Base-by-base conservation (phyloP, 1,140 invertebrate species). In the Mya arenaria region DNA sequence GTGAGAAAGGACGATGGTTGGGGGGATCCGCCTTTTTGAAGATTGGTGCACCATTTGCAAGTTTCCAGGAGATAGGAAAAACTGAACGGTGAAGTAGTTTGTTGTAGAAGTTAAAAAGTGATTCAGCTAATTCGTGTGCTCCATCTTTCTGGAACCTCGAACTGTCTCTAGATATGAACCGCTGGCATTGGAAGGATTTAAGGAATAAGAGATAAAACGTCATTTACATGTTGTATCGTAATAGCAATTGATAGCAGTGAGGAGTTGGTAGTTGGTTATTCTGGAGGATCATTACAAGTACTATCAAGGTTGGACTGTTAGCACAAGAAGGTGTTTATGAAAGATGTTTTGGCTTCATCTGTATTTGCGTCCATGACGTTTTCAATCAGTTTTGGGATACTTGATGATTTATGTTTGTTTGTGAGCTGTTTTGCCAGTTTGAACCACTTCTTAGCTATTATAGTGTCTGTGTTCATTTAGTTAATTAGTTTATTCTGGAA, bases 1-100 rank as follows among this genome's bases (percentile, higher is more conserved):
- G 66, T 6, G 66, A 69, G 17, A 69, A 34, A 6, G 39, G 66
- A 13, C 66, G 23, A 48, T 69, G 48, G 30, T 69, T 69, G 5
- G 66, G 25, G 25, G 66, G 34, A 36, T 69, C 66, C 4, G 66
- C n/a, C 30, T 69, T 69, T 69, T 69, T 69, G 32, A 69, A 69
- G 25, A 69, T 69, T 10, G 39, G 66, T 13, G 17, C 8, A 30
- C 41, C 66, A 36, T 69, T 69, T 5, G 66, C 56, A n/a, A n/a
- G n/a, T n/a, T 60, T 60, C 28, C 66, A 36, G 30, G 32, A 23
- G 13, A 41, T 13, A 17, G 23, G 66, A 28, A 69, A 69, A 23
- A 23, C 5, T 23, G 66, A 69, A 32, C n/a, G 15, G 8, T 10
- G 5, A 41, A 69, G 19, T 15, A 69, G 66, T 66, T 66, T 66